Percentiles rank a stretch among this genome's conserved stretches.
Conservation (phyloP, 2,113 vertebrate species). For the Abramis brama region DNA sequence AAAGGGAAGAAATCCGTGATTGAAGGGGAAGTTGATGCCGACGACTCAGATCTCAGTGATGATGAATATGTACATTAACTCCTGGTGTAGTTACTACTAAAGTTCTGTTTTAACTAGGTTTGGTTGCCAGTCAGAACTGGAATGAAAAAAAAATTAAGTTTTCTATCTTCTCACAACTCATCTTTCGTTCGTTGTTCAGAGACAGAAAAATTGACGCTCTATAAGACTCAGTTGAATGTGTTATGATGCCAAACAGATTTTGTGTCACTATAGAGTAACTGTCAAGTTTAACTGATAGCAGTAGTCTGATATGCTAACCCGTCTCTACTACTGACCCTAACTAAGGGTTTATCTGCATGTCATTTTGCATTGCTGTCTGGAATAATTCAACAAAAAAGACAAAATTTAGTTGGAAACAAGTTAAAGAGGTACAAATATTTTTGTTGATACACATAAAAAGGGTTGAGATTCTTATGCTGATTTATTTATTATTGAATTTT, state of each 20-base stretch:
- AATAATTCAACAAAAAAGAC: background rate
- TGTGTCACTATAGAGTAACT: background rate
- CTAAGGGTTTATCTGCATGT: background rate
- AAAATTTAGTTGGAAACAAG: conserved; percentile 1
- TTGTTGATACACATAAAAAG: background rate
- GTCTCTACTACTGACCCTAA: conserved; percentile 10
- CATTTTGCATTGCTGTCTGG: conserved; percentile 5
- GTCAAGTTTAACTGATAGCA: background rate
- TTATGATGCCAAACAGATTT: conserved; percentile 25
- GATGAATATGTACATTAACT: conserved; percentile 81
- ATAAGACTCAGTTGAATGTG: background rate
- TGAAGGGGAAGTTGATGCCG: conserved; percentile 92
- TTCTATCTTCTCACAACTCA: background rate
- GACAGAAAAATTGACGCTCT: background rate
- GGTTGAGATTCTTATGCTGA: background rate
- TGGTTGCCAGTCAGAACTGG: background rate
- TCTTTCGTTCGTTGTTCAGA: background rate
- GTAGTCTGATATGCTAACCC: conserved; percentile 19
- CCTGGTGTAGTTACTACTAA: background rate
- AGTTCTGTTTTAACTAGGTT: background rate
- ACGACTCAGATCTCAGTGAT: conserved; percentile 93
- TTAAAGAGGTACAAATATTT: background rate
- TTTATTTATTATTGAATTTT: conserved; percentile 29
- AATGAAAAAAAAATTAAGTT: background rate
- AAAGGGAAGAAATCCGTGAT: conserved; percentile 97